Conservation (phyloP, 2,888 invertebrate species). For the Meiosimyza platycephala region DNA sequence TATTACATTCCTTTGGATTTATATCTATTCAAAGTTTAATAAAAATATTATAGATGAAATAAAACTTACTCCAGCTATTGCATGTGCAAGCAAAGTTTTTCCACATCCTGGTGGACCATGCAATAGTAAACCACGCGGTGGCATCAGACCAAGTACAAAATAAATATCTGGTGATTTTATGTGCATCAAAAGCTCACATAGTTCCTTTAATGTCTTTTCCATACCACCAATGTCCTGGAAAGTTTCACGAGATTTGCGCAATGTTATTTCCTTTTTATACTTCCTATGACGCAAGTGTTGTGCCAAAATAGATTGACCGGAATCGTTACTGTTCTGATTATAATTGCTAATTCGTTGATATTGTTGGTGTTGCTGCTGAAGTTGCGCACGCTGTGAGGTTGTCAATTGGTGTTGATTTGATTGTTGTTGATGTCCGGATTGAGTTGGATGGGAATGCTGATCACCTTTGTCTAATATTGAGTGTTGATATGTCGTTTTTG, state of each 20-base stretch:
- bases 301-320: constrained; percentile 33
- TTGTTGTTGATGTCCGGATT: constrained; percentile 37
- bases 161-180: constrained; percentile 93
- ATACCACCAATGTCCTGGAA: constrained; percentile 81
- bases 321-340: constrained; percentile 44
- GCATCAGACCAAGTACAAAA: constrained; percentile 82
- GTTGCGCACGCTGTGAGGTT: constrained; percentile 39
- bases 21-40: no score
- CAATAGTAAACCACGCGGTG: constrained; percentile 90
- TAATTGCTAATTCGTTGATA: constrained; percentile 30
- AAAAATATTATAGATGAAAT: no score
- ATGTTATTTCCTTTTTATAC: constrained; percentile 58
- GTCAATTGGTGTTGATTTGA: constrained; percentile 40
- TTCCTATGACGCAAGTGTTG: constrained; percentile 51
- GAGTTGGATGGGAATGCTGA: constrained; percentile 31
- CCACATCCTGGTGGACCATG: constrained; percentile 98
- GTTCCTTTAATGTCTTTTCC: constrained; percentile 76
- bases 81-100: constrained; percentile 83
- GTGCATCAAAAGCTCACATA: constrained; percentile 83
- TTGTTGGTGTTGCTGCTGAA: constrained; percentile 41
- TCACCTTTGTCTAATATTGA: constrained; percentile 64
- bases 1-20: no score
- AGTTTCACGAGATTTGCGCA: constrained; percentile 51
- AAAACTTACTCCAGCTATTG: constrained; percentile 80
- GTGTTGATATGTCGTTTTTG: constrained; percentile 36